Base-by-base conservation (phyloP, 2,113 vertebrate species). In the Gambusia holbrooki region DNA sequence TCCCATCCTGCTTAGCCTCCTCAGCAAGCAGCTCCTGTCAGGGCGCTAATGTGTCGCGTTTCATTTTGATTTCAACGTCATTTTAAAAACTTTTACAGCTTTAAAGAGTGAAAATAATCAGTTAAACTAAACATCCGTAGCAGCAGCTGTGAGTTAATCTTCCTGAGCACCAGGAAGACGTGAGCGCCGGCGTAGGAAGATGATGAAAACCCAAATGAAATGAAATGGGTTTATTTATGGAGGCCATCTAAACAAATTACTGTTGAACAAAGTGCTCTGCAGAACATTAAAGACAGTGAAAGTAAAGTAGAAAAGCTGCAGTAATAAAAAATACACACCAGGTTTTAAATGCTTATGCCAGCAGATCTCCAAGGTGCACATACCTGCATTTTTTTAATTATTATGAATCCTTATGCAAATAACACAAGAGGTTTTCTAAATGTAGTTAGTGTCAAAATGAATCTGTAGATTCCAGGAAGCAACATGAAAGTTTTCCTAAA, bases 171-270 rank as follows among this genome's bases (percentile, higher is more conserved):
- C 51, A 58, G 51, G 25, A 58, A 22, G 22, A 25, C 22, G 22
- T 25, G 17, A 22, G 51, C 22, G 51, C 51, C 5, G 51, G 51
- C 22, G 51, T 58, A 58, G 51, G 51, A 58, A 58, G 51, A 58
- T 58, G 51, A 58, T 58, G 51, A n/a, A 58, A 58, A 58, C 51
- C 51, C 51, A 58, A 58, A 58, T 58, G 51, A 58, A 58, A n/a
- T 58, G 25, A 58, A 58, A 58, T 58, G 25, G 25, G 51, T 58
- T 58, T 58, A 58, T 58, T 58, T 58, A 58, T 58, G 17, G 51
- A 58, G 51, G 51, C 51, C 51, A n/a, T 58, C 51, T n/a, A 58
- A 58, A 58, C 22, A n/a, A 58, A 58, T 58, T 58, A n/a, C 25
- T 58, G 51, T n/a, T 3, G 51, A 58, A 58, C 25, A 58, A 58